Percentiles rank a stretch among this genome's conserved stretches.
phyloP scores from a whole-genome alignment of 1,140 invertebrate genomes.

The Carcinoscorpius rotundicauda region DNA sequence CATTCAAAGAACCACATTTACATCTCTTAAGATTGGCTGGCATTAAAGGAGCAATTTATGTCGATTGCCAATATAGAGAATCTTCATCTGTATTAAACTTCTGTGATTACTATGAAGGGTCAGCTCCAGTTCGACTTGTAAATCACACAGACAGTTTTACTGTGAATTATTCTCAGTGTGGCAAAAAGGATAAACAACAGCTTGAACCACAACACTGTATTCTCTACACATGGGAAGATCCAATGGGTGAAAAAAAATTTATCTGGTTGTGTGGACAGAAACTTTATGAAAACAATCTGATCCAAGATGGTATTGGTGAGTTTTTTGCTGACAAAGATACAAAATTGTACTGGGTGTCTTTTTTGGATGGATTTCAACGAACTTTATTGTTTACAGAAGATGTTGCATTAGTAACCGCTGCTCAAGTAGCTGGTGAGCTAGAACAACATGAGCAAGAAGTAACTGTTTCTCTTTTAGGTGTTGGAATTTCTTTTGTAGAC shows the following conservation, averaged over 20 bases:
- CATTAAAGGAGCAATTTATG: conserved; percentile 44
- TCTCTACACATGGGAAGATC: conserved; percentile 39
- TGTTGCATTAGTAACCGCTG: conserved; percentile 55
- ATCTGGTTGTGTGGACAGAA: conserved; percentile 28
- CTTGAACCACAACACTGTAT: conserved; percentile 30
- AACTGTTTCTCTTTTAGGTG: conserved; percentile 64
- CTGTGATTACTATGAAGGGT: conserved; percentile 57
- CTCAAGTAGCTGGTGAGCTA: conserved; percentile 45
- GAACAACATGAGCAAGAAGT: conserved; percentile 59
- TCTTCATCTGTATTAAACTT: conserved; percentile 78
- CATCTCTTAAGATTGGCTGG: conserved; percentile 57
- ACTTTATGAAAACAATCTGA: neutral
- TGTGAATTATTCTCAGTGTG: too few relatives aligned
- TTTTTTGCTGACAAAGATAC: conserved; percentile 29
- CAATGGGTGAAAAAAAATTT: conserved; percentile 33
- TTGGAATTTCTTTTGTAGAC: conserved; percentile 87
- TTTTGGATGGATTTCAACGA: conserved; percentile 85
- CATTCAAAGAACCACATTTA: conserved; percentile 67
- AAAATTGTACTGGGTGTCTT: conserved; percentile 66
- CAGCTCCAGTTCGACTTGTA: neutral
- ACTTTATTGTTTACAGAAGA: conserved; percentile 76
- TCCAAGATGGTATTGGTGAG: conserved; percentile 47
- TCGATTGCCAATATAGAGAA: conserved; percentile 82
- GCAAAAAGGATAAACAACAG: too few relatives aligned
- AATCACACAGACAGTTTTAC: too few relatives aligned